phyloP scores from a whole-genome alignment of 2,888 invertebrate species.

The Caenorhabditis sp. region DNA sequence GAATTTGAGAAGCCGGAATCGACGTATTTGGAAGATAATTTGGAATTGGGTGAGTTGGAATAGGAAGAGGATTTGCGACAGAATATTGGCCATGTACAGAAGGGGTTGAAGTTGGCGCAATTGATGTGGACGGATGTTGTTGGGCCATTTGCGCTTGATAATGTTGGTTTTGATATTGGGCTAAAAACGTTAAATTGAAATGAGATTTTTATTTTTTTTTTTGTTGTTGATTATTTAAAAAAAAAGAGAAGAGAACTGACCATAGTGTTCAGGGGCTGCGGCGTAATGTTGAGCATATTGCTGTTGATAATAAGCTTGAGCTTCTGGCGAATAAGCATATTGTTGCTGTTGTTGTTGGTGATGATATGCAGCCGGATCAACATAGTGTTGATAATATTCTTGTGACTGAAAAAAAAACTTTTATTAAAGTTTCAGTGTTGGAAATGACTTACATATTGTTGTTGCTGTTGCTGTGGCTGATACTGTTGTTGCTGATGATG shows the following conservation, averaged over 20 bases:
- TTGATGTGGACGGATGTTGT: background rate
- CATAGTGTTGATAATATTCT: slow-evolving; percentile 16
- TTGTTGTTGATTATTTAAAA: too few species aligned
- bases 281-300: slow-evolving; percentile 10
- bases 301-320: slow-evolving; percentile 23
- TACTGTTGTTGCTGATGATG: slow-evolving; percentile 17
- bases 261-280: background rate
- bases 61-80: slow-evolving; percentile 38
- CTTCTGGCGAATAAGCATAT: slow-evolving; percentile 24
- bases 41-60: slow-evolving; percentile 9
- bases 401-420: slow-evolving; percentile 6
- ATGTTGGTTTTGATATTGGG: slow-evolving; percentile 29
- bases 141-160: slow-evolving; percentile 5
- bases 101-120: slow-evolving; percentile 7
- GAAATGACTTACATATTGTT: slow-evolving; percentile 10
- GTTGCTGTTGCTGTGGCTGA: slow-evolving; percentile 18
- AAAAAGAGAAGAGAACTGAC: too few species aligned
- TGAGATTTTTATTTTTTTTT: too few species aligned
- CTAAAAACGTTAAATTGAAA: background rate
- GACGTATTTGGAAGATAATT: slow-evolving; percentile 7
- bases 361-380: slow-evolving; percentile 6
- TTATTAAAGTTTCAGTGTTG: background rate
- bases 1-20: background rate
- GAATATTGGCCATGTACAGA: slow-evolving; percentile 39
- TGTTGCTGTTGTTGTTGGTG: slow-evolving; percentile 16